phyloP scores from a whole-genome alignment of 2,888 invertebrate genomes.

The Drosophila kanekoi region DNA sequence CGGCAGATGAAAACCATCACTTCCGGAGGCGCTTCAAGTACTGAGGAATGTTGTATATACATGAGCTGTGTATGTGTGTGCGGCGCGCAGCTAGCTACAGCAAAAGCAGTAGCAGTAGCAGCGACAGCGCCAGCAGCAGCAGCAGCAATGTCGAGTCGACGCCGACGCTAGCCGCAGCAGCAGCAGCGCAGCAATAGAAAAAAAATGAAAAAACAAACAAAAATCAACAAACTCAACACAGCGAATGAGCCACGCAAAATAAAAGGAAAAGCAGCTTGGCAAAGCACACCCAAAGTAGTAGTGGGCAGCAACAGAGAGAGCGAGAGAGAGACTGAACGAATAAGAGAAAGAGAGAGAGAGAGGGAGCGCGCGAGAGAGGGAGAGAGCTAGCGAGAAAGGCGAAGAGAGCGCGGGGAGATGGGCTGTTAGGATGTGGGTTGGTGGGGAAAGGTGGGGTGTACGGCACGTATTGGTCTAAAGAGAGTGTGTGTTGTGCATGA shows the following conservation, averaged over 20 bases:
- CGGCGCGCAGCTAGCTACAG: slow-evolving; percentile 40
- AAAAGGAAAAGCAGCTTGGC: slow-evolving; percentile 68
- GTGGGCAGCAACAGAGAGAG: slow-evolving; percentile 23
- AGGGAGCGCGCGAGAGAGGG: too few species aligned
- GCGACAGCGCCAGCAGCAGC: slow-evolving; percentile 33
- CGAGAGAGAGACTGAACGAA: not conserved
- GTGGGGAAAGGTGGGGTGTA: not conserved
- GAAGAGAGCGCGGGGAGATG: slow-evolving; percentile 6
- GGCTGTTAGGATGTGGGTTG: not conserved
- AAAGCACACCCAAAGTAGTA: slow-evolving; percentile 38
- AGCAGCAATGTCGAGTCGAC: slow-evolving; percentile 23
- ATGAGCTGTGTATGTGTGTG: slow-evolving; percentile 50
- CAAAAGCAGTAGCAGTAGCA: slow-evolving; percentile 34
- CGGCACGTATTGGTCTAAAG: slow-evolving; percentile 20
- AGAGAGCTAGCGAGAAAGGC: not conserved
- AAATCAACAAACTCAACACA: slow-evolving; percentile 56
- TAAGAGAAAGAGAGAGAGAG: not conserved
- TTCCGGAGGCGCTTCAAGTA: slow-evolving; percentile 85
- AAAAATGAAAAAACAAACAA: slow-evolving; percentile 29
- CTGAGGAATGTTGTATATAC: slow-evolving; percentile 82
- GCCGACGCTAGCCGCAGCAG: slow-evolving; percentile 33
- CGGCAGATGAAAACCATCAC: slow-evolving; percentile 84
- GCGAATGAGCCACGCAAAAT: slow-evolving; percentile 69
- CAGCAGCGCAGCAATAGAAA: slow-evolving; percentile 36
- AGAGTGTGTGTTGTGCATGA: slow-evolving; percentile 33